Conservation (phyloP, 1,140 invertebrate genomes). For the Orchestia grillus region DNA sequence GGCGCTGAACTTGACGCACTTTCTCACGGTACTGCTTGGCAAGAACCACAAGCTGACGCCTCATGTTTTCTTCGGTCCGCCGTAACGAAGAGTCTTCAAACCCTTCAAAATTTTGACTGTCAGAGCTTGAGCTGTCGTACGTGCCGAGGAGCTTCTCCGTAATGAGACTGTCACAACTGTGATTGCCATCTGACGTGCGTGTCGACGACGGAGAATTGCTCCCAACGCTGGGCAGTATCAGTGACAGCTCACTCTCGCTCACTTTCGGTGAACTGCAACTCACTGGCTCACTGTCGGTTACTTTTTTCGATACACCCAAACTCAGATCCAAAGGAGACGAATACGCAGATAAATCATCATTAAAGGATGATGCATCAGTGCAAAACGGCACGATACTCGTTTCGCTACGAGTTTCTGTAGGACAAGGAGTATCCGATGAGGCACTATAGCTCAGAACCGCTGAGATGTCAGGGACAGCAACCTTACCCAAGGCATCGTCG, state of each 20-base stretch:
- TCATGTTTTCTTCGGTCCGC: slow-evolving; percentile 16
- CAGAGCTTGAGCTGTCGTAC: slow-evolving; percentile 44
- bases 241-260: background rate
- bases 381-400: background rate
- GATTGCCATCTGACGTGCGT: slow-evolving; percentile 11
- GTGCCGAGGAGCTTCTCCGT: slow-evolving; percentile 39
- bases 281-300: background rate
- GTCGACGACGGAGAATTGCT: background rate
- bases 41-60: background rate
- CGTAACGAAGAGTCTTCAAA: slow-evolving; percentile 27
- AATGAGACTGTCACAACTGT: slow-evolving; percentile 24
- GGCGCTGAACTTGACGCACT: slow-evolving; percentile 26
- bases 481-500: background rate
- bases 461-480: background rate
- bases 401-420: background rate
- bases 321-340: slow-evolving; percentile 30
- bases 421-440: background rate
- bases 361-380: background rate
- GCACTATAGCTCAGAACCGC: background rate
- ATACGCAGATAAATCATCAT: background rate
- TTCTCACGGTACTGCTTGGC: slow-evolving; percentile 18
- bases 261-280: background rate
- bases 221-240: background rate
- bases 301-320: slow-evolving; percentile 16
- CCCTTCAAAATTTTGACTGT: slow-evolving; percentile 39